A percentile compares a stretch with the other conserved stretches of the same genome.
Evolutionary conservation across 2,113 vertebrate genomes (phyloP).

Genomic region (Vicugna pacos): DNA sequence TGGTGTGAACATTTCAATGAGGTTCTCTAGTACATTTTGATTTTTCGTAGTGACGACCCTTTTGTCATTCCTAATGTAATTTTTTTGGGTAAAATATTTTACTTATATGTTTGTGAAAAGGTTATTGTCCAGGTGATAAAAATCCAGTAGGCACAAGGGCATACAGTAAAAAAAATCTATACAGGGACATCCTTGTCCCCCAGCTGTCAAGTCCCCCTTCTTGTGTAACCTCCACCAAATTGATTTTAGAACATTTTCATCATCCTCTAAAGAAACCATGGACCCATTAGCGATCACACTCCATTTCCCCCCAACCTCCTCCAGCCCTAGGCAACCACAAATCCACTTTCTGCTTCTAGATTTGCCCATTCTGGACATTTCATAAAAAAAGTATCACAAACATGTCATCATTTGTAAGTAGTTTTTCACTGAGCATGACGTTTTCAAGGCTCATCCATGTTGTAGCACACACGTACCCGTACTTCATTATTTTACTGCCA

Average conservation of each 20-base stretch:
- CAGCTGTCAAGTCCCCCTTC: neutral
- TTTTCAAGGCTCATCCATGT: neutral
- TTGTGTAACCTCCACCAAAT: neutral
- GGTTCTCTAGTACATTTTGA: neutral
- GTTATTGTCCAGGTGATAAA: neutral
- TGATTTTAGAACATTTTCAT: constrained; percentile 9
- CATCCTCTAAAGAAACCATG: neutral
- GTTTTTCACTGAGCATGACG: neutral
- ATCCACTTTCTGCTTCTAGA: neutral
- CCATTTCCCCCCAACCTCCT: neutral
- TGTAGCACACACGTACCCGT: neutral
- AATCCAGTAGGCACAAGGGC: neutral
- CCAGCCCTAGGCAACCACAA: neutral
- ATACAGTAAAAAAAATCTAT: neutral
- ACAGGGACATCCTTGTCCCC: neutral
- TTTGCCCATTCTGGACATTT: neutral
- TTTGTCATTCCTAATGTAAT: neutral
- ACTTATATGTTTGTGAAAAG: neutral
- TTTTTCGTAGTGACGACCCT: neutral
- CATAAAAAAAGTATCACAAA: neutral
- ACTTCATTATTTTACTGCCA: neutral
- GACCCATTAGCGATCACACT: neutral
- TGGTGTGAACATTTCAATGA: neutral
- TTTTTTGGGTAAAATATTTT: constrained; percentile 19
- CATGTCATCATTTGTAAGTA: neutral